Evolutionary conservation across 2,888 invertebrate genomes (phyloP).

Genomic region (Macrosiphum euphorbiae): DNA sequence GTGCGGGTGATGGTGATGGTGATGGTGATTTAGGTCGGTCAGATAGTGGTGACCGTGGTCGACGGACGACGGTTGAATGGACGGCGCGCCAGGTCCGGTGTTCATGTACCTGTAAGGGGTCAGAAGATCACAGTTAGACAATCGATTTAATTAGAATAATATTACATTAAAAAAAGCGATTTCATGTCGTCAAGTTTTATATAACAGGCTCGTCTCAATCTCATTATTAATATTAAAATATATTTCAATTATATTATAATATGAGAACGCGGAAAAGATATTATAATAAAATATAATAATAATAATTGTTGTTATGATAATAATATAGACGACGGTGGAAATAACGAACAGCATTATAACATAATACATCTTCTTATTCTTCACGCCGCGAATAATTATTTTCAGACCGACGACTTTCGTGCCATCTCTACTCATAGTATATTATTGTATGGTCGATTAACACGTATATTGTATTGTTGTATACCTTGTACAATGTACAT

Average conservation of each 20-base stretch:
- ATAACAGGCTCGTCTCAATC: background rate
- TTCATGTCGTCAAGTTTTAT: background rate
- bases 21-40: constrained; percentile 74
- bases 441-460: constrained; percentile 1
- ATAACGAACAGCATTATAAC: background rate
- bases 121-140: background rate
- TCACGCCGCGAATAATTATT: background rate
- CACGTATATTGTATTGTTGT: background rate
- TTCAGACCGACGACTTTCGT: background rate
- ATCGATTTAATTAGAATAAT: background rate
- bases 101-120: constrained; percentile 63
- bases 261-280: background rate
- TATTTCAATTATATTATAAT: background rate
- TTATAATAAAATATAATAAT: background rate
- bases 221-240: background rate
- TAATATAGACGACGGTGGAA: background rate
- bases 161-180: background rate
- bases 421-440: background rate
- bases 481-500: background rate
- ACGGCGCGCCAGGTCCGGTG: constrained; percentile 73
- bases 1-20: constrained; percentile 70
- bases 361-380: background rate
- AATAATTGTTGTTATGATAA: background rate
- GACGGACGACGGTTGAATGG: constrained; percentile 74
- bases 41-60: constrained; percentile 73